phyloP scores from a whole-genome alignment of 2,113 vertebrate species.

The Perca schrenkii region DNA sequence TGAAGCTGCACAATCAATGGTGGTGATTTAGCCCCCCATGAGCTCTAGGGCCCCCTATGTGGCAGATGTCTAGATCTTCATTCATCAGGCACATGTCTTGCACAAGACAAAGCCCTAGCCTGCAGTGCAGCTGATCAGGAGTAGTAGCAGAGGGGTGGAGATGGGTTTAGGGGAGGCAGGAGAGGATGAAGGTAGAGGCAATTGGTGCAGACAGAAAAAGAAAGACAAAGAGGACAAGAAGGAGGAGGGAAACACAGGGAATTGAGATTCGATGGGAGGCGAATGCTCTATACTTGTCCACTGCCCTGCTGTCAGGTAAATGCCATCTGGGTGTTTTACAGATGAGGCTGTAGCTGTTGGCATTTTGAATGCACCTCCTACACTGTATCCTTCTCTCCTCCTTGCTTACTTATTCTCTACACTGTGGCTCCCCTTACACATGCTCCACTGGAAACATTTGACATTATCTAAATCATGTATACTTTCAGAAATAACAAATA shows the following conservation, averaged over 20 bases:
- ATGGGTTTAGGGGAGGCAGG: slow-evolving; percentile 12
- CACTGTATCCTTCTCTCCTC: slow-evolving; percentile 49
- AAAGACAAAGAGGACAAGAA: slow-evolving; percentile 43
- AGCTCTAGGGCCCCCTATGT: slow-evolving; percentile 58
- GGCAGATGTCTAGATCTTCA: slow-evolving; percentile 60
- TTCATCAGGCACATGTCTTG: slow-evolving; percentile 70
- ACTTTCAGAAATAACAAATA: slow-evolving; percentile 22
- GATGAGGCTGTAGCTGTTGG: slow-evolving; percentile 69
- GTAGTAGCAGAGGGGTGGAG: slow-evolving; percentile 22
- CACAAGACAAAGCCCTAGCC: slow-evolving; percentile 57
- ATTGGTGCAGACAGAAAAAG: slow-evolving; percentile 36
- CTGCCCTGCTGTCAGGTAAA: slow-evolving; percentile 75
- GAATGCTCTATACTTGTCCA: slow-evolving; percentile 29
- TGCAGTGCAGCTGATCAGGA: slow-evolving; percentile 35
- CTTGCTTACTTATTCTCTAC: slow-evolving; percentile 36
- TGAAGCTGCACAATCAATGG: slow-evolving; percentile 82
- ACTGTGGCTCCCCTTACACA: slow-evolving; percentile 10
- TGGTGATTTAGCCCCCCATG: slow-evolving; percentile 79
- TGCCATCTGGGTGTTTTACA: slow-evolving; percentile 74
- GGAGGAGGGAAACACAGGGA: slow-evolving; percentile 15
- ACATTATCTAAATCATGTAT: slow-evolving; percentile 23
- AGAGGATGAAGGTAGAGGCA: slow-evolving; percentile 16
- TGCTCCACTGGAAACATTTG: slow-evolving; percentile 20
- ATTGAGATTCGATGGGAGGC: slow-evolving; percentile 34
- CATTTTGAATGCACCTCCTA: slow-evolving; percentile 67